These are phyloP conservation scores for Leuctra nigra DNA, from an alignment of 2,888 invertebrate genomes.

Conservation along the genomic window DNA sequence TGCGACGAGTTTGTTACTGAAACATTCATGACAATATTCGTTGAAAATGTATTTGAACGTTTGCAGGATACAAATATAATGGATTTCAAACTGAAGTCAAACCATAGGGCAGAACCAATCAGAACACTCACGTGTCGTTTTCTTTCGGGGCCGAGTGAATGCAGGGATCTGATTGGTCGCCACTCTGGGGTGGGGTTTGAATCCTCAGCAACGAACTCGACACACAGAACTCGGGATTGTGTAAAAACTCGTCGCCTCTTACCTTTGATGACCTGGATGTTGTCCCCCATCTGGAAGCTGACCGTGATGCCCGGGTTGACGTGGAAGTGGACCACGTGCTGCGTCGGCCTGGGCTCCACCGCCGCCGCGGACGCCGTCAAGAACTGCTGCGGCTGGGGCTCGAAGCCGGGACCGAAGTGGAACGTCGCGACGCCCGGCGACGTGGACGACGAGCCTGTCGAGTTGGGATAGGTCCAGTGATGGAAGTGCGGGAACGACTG, in stretches of 20 bases:
- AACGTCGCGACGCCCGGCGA: constrained; percentile 48
- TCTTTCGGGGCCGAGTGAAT: no score
- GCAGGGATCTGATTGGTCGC: no score
- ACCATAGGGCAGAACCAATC: no score
- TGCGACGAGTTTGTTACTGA: no score
- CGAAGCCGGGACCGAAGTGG: constrained; percentile 50
- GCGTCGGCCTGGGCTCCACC: constrained; percentile 31
- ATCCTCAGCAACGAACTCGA: no score
- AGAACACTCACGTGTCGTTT: no score
- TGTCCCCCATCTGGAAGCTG: constrained; percentile 66
- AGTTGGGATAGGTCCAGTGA: constrained; percentile 43
- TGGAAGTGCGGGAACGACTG: constrained; percentile 34
- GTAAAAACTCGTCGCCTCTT: constrained; percentile 43
- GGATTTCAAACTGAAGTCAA: no score
- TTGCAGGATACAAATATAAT: no score
- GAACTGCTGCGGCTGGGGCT: constrained; percentile 41
- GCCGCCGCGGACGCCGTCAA: constrained; percentile 36
- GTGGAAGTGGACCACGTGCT: constrained; percentile 66
- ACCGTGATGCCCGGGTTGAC: constrained; percentile 72
- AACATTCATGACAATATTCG: no score
- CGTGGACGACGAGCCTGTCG: constrained; percentile 43
- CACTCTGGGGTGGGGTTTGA: no score
- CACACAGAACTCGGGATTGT: no score
- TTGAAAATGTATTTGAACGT: no score
- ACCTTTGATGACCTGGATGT: constrained; percentile 70